Base-by-base conservation (phyloP, 1,140 invertebrate genomes). In the Calosoma granatense region DNA sequence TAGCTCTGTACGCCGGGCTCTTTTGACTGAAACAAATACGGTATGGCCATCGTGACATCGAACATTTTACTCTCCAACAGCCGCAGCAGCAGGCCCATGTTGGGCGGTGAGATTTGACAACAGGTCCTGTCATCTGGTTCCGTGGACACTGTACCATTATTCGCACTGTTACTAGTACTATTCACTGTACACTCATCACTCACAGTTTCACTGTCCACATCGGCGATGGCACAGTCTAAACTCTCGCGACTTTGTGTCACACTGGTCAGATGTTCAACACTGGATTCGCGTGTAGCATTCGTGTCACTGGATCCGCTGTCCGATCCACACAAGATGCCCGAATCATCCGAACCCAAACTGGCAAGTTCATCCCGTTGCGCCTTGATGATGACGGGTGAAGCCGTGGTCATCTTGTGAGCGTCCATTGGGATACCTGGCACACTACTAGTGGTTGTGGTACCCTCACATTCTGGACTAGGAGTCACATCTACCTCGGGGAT, bases 1-100 rank as follows among this genome's bases (percentile, higher is more conserved):
- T 98, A 98, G 63, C 88, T 90, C 67, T 96, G 90, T 51, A 98
- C 94, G 51, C 94, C 95, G 19, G 92, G 90, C 73, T 98, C 95
- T 75, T 98, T 98, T n/a, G 94, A 96, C 70, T 96, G 96, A 69
- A 94, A 97, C 26, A 99, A 76, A 81, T 99, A 98, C 68, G 90
- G 91, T 67, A 98, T 93, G 20, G 94, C 95, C 81, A 98, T 96
- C 57, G 91, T 91, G 83, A 97, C 96, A 71, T 97, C 92, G 72
- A 98, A 99, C 56, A 96, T 80, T 76, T 92, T 93, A 60, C 94
- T 96, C 73, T 98, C 94, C 68, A 99, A 96, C 63, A 98, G 79
- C 63, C 95, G 77, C 57, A 98, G 75, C 53, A 98, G 76, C 6
- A 21, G 36, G 12, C 69, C 70, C 17, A 60, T 65, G 59, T 63